Base-by-base conservation (phyloP, 2,113 vertebrate species). In the Conger conger region DNA sequence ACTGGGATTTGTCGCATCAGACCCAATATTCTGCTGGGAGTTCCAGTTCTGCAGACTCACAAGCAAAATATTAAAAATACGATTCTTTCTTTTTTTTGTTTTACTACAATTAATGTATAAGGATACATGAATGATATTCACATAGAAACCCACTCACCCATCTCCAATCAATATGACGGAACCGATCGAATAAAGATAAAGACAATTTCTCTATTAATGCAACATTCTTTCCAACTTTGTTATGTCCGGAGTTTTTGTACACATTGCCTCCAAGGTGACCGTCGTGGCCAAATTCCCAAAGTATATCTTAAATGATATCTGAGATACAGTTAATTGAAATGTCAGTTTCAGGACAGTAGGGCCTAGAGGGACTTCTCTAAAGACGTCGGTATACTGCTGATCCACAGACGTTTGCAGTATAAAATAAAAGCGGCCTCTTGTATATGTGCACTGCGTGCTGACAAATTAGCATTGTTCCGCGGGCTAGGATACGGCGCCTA, bases 281-380 rank as follows among this genome's bases (percentile, higher is more conserved):
- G 38, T 37, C 15, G 45, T 50, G 45, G 45, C 45, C 11, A 50
- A 50, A 50, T 50, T 50, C 45, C 45, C 11, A 38, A 40, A 50
- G 45, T 50, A 13, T 50, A 50, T 57, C 81, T 57, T 35, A 40
- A 63, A 16, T 35, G 81, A 63, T 82, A 37, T 63, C n/a, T 82
- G 54, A 63, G 54, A 63, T 82, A 63, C 63, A 57, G 54, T 68
- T 82, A 82, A 82, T 63, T 82, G 81, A 82, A 82, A 57, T 68
- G 81, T 82, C 81, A 37, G 38, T 82, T 82, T 82, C 35, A 82
- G 81, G 63, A 82, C 45, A 15, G 45, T 13, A 50, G 45, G 15
- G 45, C 11, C 11, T 50, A 13, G n/a, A 68, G 60, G 54, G 54
- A 23, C n/a, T 82, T 57, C 23, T 82, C 37, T 35, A 68, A 37